These are phyloP conservation scores for Cranoglanis bouderius DNA, from an alignment of 2,113 vertebrate species.

Conservation along the genomic window DNA sequence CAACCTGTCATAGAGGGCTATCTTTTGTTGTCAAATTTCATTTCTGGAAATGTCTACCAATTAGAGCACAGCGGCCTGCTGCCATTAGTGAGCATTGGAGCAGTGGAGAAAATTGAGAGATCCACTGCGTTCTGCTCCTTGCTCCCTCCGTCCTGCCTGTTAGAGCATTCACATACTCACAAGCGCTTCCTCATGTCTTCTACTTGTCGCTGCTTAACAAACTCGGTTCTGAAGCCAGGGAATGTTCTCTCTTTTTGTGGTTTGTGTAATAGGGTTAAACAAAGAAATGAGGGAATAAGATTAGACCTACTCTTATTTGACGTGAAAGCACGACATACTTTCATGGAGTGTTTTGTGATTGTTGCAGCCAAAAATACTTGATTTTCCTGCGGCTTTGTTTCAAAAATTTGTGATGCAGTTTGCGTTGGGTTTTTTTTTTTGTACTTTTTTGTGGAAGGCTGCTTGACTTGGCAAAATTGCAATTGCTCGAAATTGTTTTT, in stretches of 20 bases:
- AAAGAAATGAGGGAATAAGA: neutral
- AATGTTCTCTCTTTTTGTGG: neutral
- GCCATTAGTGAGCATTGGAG: constrained; percentile 35
- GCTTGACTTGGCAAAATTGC: no score
- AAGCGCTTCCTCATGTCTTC: neutral
- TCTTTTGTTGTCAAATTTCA: constrained; percentile 83
- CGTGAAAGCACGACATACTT: neutral
- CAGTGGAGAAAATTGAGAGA: constrained; percentile 35
- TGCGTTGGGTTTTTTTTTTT: no score
- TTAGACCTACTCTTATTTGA: neutral
- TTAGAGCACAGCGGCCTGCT: constrained; percentile 49
- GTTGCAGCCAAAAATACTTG: no score
- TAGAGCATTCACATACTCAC: constrained; percentile 1
- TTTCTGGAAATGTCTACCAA: constrained; percentile 76
- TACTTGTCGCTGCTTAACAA: neutral
- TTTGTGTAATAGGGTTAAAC: neutral
- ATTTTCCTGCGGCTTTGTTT: no score
- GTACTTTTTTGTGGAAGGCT: no score
- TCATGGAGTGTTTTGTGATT: no score
- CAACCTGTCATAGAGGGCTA: constrained; percentile 70
- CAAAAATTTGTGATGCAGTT: no score
- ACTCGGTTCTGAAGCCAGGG: neutral
- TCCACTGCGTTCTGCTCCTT: constrained; percentile 35
- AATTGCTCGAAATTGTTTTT: no score
- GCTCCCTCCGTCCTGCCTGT: neutral